Percentiles rank a stretch among this genome's conserved stretches.
Conservation (phyloP, 2,888 invertebrate species). For the Cerceris rybyensis region DNA sequence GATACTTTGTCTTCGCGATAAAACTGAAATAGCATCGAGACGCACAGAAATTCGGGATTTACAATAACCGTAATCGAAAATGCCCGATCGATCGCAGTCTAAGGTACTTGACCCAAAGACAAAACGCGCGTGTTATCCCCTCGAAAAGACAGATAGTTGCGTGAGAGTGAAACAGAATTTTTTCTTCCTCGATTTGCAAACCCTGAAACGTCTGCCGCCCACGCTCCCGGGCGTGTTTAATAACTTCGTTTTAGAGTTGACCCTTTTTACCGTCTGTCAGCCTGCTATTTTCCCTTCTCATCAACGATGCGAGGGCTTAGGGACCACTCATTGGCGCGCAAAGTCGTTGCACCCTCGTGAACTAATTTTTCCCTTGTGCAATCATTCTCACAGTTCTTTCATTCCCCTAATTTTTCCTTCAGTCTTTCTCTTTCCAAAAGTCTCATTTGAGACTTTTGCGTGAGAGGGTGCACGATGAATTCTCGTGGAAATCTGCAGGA, state of each 20-base stretch:
- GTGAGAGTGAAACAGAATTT: constrained; percentile 26
- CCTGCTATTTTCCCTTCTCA: background rate
- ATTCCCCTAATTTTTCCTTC: no score
- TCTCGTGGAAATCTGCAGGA: constrained; percentile 18
- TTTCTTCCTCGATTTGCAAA: background rate
- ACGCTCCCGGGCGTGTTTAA: constrained; percentile 5
- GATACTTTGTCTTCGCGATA: background rate
- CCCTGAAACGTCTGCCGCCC: constrained; percentile 5
- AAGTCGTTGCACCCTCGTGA: constrained; percentile 15
- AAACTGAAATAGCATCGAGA: background rate
- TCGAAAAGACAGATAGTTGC: constrained; percentile 17
- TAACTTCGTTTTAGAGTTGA: constrained; percentile 7
- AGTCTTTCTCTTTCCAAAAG: no score
- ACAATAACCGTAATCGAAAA: constrained; percentile 5
- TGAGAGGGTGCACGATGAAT: constrained; percentile 5
- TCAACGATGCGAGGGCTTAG: background rate
- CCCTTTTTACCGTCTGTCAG: background rate
- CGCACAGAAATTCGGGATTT: no score
- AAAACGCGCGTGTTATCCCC: constrained; percentile 16
- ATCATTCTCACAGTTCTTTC: no score
- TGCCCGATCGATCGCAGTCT: constrained; percentile 28
- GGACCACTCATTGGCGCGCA: background rate
- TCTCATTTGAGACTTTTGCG: no score
- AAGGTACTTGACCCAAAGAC: constrained; percentile 38
- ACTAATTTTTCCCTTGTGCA: background rate